These are phyloP conservation scores for Thyatira batis DNA, from an alignment of 2,888 invertebrate genomes.

Conservation along the genomic window DNA sequence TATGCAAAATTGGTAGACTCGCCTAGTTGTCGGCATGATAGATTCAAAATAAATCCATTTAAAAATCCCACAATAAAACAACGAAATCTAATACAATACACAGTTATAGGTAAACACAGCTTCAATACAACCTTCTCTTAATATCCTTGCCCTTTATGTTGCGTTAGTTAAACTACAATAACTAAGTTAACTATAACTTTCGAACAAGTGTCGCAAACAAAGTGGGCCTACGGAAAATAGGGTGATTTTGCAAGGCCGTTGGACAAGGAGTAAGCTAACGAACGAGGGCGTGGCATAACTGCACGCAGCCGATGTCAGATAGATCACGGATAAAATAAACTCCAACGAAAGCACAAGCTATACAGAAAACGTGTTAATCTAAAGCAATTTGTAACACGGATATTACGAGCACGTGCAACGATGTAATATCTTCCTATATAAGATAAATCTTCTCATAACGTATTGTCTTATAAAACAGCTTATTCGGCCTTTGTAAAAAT, in stretches of 20 bases:
- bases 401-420: background rate
- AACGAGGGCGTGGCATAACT: conserved; percentile 36
- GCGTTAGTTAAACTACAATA: background rate
- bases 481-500: background rate
- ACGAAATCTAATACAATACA: too few species aligned
- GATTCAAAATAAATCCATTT: too few species aligned
- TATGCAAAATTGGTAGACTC: background rate
- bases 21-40: background rate
- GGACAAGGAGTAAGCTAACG: conserved; percentile 5
- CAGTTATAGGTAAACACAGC: too few species aligned
- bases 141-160: background rate
- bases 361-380: conserved; percentile 16
- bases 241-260: conserved; percentile 17
- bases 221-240: conserved; percentile 19
- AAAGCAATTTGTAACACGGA: conserved; percentile 21
- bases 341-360: conserved; percentile 22
- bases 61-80: too few species aligned
- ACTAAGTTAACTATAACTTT: background rate
- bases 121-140: too few species aligned
- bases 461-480: background rate
- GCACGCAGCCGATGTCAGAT: conserved; percentile 48
- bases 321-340: conserved; percentile 18
- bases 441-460: background rate
- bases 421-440: background rate
- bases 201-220: conserved; percentile 6